These are phyloP conservation scores for Macroteleia sp. DNA, from an alignment of 2,888 invertebrate genomes.

Conservation along the genomic window DNA sequence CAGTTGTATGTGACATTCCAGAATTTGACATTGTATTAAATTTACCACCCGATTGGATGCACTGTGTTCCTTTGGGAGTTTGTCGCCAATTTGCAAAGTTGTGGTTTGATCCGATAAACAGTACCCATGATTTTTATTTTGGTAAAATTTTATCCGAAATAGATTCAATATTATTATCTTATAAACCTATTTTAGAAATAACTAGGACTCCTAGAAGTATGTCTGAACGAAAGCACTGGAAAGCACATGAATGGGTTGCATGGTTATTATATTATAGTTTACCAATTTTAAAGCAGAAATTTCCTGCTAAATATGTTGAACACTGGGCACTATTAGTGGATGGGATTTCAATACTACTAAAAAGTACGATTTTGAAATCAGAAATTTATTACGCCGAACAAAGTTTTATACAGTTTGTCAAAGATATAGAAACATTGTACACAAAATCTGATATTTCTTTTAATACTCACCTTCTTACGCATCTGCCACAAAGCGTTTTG, in stretches of 20 bases:
- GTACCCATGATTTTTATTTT: slow-evolving; percentile 21
- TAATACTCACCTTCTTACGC: slow-evolving; percentile 27
- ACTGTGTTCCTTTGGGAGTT: slow-evolving; percentile 42
- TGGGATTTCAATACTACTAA: too few species aligned
- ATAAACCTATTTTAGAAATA: slow-evolving; percentile 23
- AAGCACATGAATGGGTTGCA: slow-evolving; percentile 43
- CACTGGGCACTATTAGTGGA: slow-evolving; percentile 41
- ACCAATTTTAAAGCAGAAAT: slow-evolving; percentile 29
- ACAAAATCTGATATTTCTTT: slow-evolving; percentile 1
- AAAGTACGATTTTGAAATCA: too few species aligned
- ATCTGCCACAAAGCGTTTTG: slow-evolving; percentile 3
- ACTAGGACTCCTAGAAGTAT: slow-evolving; percentile 41
- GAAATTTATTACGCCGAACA: slow-evolving; percentile 23
- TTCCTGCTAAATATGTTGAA: slow-evolving; percentile 21
- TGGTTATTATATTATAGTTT: slow-evolving; percentile 46
- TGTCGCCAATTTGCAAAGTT: slow-evolving; percentile 46
- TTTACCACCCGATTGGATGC: slow-evolving; percentile 55
- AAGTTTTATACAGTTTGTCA: slow-evolving; percentile 28
- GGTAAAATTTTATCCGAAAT: slow-evolving; percentile 7
- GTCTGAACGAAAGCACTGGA: slow-evolving; percentile 32
- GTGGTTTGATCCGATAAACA: slow-evolving; percentile 12
- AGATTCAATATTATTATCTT: slow-evolving; percentile 23
- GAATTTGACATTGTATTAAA: slow-evolving; percentile 34
- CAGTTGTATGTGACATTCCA: slow-evolving; percentile 34
- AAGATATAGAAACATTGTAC: slow-evolving; percentile 30